Percentiles rank a stretch among this genome's conserved stretches.
These are phyloP conservation scores for Lycocorax pyrrhopterus DNA, from an alignment of 2,113 vertebrate species.

Conservation along the genomic window DNA sequence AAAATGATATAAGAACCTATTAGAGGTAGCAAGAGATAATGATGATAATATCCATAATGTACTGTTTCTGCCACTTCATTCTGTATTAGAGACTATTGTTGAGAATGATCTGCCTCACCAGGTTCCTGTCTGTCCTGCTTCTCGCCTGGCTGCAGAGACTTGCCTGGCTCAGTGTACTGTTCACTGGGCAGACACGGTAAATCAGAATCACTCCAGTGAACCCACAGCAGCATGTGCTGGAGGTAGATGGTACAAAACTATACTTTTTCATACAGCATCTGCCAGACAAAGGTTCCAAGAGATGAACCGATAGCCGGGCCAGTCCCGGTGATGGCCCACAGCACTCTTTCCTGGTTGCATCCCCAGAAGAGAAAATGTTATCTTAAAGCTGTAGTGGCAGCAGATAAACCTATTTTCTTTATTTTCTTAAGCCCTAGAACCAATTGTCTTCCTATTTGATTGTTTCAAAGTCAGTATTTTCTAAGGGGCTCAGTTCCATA, in stretches of 20 bases:
- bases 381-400: neutral
- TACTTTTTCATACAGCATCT: neutral
- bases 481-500: neutral
- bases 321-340: neutral
- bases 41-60: conserved; percentile 55
- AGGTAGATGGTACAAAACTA: neutral
- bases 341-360: neutral
- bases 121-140: conserved; percentile 28
- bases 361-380: neutral
- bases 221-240: neutral
- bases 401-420: neutral
- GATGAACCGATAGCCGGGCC: accelerated
- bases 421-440: neutral
- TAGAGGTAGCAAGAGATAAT: conserved; percentile 56
- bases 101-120: conserved; percentile 51
- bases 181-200: neutral
- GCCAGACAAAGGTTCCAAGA: neutral
- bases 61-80: conserved; percentile 62
- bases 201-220: conserved; percentile 43
- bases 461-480: neutral
- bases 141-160: conserved; percentile 10
- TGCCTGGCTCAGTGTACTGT: neutral
- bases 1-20: conserved; percentile 65
- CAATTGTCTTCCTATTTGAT: neutral
- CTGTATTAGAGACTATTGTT: conserved; percentile 36